Percentiles rank a stretch among this genome's conserved stretches.
These are phyloP conservation scores for Siderastrea siderea DNA, from an alignment of 92 coral and sea anemone species.

Conservation along the genomic window DNA sequence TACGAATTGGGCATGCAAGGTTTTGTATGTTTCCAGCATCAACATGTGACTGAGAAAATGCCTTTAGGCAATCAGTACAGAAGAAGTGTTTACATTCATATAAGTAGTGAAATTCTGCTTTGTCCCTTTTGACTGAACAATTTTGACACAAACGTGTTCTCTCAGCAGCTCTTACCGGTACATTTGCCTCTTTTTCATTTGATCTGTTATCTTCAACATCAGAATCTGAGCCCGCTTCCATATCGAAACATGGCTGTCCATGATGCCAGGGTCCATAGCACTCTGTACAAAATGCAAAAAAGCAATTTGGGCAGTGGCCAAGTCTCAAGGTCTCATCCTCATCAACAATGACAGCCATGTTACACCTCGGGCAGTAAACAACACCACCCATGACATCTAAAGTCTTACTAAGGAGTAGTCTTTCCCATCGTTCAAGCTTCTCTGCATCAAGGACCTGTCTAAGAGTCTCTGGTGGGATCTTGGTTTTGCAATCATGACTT, in stretches of 20 bases:
- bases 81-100: constrained; percentile 88
- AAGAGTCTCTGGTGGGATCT: constrained; percentile 80
- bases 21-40: constrained; percentile 76
- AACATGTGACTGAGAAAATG: constrained; percentile 80
- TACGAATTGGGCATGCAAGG: constrained; percentile 79
- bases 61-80: constrained; percentile 81
- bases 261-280: constrained; percentile 93
- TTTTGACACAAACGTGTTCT: constrained; percentile 81
- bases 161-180: background rate
- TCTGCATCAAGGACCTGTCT: constrained; percentile 79
- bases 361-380: constrained; percentile 95
- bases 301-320: constrained; percentile 90
- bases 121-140: constrained; percentile 85
- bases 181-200: background rate
- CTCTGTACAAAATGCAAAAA: constrained; percentile 91
- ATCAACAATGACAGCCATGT: constrained; percentile 85
- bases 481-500: constrained; percentile 73
- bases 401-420: constrained; percentile 80
- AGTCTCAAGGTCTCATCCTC: constrained; percentile 85
- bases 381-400: constrained; percentile 91
- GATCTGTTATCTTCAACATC: constrained; percentile 19
- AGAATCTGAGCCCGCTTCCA: constrained; percentile 52
- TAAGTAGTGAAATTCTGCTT: constrained; percentile 77
- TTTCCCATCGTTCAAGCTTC: constrained; percentile 88
- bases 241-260: constrained; percentile 68